Evolutionary conservation across 2,888 invertebrate species (phyloP).

Genomic region (Entomobrya proxima): DNA sequence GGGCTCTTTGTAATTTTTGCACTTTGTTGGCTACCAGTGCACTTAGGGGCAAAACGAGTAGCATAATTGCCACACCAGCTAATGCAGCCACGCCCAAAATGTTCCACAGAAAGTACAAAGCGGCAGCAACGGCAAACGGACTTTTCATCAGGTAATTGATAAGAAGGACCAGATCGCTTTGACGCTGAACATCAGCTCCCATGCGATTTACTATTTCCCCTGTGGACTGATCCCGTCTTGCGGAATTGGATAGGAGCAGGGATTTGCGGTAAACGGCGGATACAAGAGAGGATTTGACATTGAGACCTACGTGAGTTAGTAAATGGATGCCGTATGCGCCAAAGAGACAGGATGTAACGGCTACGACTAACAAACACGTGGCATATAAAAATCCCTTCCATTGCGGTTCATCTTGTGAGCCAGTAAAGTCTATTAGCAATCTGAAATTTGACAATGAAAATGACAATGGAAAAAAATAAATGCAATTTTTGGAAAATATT

Average conservation of each 20-base stretch:
- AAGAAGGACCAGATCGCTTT: slow-evolving; percentile 78
- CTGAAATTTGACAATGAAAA: no score
- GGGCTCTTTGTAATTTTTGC: slow-evolving; percentile 78
- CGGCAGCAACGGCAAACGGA: slow-evolving; percentile 76
- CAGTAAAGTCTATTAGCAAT: slow-evolving; percentile 77
- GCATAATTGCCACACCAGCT: slow-evolving; percentile 81
- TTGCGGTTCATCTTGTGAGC: slow-evolving; percentile 74
- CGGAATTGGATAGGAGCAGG: slow-evolving; percentile 70
- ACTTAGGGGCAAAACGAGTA: slow-evolving; percentile 80
- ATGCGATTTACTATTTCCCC: slow-evolving; percentile 95
- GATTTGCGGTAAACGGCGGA: slow-evolving; percentile 81
- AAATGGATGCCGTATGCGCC: slow-evolving; percentile 81
- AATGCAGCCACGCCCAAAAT: slow-evolving; percentile 79
- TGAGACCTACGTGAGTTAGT: slow-evolving; percentile 80
- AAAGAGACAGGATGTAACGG: slow-evolving; percentile 80
- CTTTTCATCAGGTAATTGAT: slow-evolving; percentile 77
- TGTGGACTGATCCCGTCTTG: slow-evolving; percentile 81
- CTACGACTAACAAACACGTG: slow-evolving; percentile 79
- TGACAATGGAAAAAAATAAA: neutral
- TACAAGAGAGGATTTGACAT: slow-evolving; percentile 80
- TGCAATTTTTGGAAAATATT: neutral
- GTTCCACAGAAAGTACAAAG: slow-evolving; percentile 80
- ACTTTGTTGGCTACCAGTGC: slow-evolving; percentile 78
- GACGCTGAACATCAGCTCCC: slow-evolving; percentile 91
- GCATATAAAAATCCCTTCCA: slow-evolving; percentile 82